Conservation (phyloP, 2,797 vertebrate genomes). For the Diglossa cyanea region DNA sequence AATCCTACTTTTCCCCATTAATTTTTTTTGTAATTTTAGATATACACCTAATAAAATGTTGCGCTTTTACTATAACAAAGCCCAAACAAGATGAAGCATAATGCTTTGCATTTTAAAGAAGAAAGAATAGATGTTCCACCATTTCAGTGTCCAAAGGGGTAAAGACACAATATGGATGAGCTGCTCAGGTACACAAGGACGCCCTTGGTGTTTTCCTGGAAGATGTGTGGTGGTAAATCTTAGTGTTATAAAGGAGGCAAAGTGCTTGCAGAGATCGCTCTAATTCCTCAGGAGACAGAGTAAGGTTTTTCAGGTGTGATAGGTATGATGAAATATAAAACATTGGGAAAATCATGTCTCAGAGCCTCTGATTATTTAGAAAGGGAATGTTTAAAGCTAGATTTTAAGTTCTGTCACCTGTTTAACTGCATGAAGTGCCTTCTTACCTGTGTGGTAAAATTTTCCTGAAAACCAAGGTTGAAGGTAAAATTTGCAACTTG, state of each 20-base stretch:
- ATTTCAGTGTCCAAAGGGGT: background rate
- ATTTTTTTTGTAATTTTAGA: background rate
- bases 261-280: background rate
- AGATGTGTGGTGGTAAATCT: background rate
- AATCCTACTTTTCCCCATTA: background rate
- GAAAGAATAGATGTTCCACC: background rate
- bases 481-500: constrained; percentile 99
- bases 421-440: constrained; percentile 53
- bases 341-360: background rate
- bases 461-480: constrained; percentile 99
- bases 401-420: constrained; percentile 13
- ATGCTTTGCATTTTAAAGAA: background rate
- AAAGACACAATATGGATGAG: background rate
- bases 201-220: background rate
- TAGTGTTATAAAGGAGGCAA: background rate
- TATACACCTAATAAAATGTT: background rate
- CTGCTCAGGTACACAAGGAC: background rate
- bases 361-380: background rate
- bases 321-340: background rate
- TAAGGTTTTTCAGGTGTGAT: background rate
- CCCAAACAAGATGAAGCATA: background rate
- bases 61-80: fast-evolving
- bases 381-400: background rate
- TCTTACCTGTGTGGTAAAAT: constrained; percentile 98
- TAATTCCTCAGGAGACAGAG: background rate